phyloP scores from a whole-genome alignment of 2,113 vertebrate species.

The Anarhynchus alexandrinus region DNA sequence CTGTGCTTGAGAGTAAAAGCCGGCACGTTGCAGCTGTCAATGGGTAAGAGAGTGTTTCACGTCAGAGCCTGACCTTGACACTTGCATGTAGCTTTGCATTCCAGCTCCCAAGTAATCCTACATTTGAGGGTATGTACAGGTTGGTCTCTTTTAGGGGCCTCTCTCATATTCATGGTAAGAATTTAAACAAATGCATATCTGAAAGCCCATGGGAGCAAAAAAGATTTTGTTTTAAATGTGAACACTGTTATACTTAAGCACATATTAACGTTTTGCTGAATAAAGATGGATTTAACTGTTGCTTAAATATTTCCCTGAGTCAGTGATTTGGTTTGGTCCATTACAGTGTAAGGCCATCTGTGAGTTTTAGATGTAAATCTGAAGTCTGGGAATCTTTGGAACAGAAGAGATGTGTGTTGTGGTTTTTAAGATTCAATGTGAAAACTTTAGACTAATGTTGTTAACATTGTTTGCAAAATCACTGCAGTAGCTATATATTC shows the following conservation, averaged over 20 bases:
- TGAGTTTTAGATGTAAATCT: neutral
- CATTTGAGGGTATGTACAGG: neutral
- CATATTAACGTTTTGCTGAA: neutral
- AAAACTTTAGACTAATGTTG: slow-evolving; percentile 21
- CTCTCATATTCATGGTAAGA: neutral
- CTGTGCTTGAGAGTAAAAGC: neutral
- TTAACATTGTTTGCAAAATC: slow-evolving; percentile 26
- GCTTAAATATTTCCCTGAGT: neutral
- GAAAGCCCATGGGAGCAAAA: neutral
- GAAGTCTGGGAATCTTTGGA: neutral
- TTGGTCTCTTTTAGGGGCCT: neutral
- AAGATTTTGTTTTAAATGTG: neutral
- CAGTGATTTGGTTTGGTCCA: neutral
- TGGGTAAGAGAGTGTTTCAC: neutral
- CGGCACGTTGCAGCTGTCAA: neutral
- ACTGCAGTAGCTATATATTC: neutral
- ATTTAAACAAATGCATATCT: neutral
- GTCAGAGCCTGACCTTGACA: neutral
- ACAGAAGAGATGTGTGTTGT: neutral
- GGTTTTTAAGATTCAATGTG: neutral
- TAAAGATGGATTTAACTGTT: neutral
- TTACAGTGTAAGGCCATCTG: neutral
- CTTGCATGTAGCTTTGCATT: neutral
- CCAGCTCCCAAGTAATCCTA: neutral
- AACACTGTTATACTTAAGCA: neutral